A percentile compares a stretch with the other conserved stretches of the same genome.
Conservation (phyloP, 2,113 vertebrate genomes). For the Polypterus bichir region DNA sequence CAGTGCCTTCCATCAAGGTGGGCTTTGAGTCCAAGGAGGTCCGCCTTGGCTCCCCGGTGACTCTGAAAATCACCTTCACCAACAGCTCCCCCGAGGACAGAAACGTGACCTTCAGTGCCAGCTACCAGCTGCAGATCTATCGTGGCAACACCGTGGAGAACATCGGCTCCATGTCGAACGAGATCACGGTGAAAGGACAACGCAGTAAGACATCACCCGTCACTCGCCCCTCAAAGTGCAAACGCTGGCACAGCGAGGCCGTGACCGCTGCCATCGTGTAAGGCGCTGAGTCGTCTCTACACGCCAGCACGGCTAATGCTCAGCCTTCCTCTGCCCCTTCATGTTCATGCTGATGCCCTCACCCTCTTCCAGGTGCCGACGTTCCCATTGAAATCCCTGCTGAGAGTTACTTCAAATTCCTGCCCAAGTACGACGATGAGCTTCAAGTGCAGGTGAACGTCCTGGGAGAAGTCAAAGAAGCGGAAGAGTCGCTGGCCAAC, state of each 20-base stretch:
- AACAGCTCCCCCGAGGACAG: constrained; percentile 17
- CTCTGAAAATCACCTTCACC: constrained; percentile 24
- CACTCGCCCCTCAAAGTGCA: too few relatives aligned
- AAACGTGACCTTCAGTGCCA: constrained; percentile 22
- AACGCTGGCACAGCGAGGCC: too few relatives aligned
- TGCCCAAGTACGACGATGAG: constrained; percentile 25
- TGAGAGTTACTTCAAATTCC: neutral
- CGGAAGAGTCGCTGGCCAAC: constrained; percentile 21
- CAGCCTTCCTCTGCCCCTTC: too few relatives aligned
- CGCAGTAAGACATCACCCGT: too few relatives aligned
- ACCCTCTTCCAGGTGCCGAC: constrained; percentile 1
- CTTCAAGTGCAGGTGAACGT: constrained; percentile 25
- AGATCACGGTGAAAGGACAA: too few relatives aligned
- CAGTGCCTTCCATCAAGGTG: constrained; percentile 16
- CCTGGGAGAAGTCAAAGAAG: constrained; percentile 21
- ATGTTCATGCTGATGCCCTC: too few relatives aligned
- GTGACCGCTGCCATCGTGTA: too few relatives aligned
- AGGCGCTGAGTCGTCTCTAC: too few relatives aligned
- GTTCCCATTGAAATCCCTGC: constrained; percentile 29
- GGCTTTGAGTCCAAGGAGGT: constrained; percentile 21
- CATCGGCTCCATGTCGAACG: constrained; percentile 21
- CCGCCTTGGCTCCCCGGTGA: constrained; percentile 34
- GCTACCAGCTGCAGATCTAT: constrained; percentile 41
- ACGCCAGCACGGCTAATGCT: too few relatives aligned
- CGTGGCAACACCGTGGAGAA: constrained; percentile 30